Evolutionary conservation across 1,140 invertebrate genomes (phyloP).

Genomic region (Radopholus similis): DNA sequence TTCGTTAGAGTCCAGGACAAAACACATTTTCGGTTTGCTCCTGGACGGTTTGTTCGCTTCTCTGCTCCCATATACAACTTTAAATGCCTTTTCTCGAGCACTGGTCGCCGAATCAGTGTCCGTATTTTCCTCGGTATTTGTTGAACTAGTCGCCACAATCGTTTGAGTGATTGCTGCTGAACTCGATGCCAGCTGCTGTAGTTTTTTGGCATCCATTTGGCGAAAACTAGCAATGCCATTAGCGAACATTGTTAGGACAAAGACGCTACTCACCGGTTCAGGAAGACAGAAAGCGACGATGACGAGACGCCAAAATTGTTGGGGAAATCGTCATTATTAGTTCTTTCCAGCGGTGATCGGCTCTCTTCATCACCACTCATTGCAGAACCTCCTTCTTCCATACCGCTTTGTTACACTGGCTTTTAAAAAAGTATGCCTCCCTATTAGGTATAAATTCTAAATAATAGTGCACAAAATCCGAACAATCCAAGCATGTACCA

Average conservation of each 20-base stretch:
- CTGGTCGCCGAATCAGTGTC: neutral
- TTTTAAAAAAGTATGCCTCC: too few relatives aligned
- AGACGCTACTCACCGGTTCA: neutral
- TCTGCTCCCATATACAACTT: conserved; percentile 11
- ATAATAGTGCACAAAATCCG: neutral
- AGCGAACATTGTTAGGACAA: too few relatives aligned
- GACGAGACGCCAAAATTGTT: neutral
- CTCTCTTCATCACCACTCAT: too few relatives aligned
- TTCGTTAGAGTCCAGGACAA: conserved; percentile 21
- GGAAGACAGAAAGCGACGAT: neutral
- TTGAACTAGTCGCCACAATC: neutral
- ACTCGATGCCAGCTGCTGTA: conserved; percentile 4
- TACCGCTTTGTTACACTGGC: neutral
- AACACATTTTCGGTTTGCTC: conserved; percentile 19
- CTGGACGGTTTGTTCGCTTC: neutral
- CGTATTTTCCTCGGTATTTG: neutral
- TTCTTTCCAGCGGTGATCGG: neutral
- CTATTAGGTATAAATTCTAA: too few relatives aligned
- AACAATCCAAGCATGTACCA: neutral
- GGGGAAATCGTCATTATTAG: neutral
- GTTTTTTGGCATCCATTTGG: conserved; percentile 5
- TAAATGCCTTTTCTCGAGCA: neutral
- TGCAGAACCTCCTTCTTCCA: neutral
- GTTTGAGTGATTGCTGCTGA: neutral
- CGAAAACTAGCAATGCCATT: conserved; percentile 1